Evolutionary conservation across 1,140 invertebrate species (phyloP).

Genomic region (Laupala kohalensis): DNA sequence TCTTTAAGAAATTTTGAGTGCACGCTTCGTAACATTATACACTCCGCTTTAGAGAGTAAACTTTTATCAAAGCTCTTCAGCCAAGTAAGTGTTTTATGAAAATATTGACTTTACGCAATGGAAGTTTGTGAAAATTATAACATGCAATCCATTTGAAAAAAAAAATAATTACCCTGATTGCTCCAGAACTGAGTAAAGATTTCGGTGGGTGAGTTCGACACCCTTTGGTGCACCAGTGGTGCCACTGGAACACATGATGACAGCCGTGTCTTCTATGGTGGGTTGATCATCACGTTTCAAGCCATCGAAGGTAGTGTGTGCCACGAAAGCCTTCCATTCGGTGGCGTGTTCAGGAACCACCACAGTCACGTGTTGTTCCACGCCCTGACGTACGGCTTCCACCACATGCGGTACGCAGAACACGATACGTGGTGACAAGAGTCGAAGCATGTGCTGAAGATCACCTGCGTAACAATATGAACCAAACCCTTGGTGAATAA

Average conservation of each 20-base stretch:
- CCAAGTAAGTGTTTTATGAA: background rate
- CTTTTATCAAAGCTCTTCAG: background rate
- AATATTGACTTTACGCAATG: too few species aligned
- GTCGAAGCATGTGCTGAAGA: background rate
- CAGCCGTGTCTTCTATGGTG: background rate
- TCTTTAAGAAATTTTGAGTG: too few species aligned
- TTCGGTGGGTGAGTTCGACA: conserved; percentile 70
- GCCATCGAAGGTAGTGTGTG: background rate
- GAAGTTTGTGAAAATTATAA: too few species aligned
- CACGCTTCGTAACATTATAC: too few species aligned
- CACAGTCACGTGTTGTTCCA: background rate
- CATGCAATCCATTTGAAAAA: too few species aligned
- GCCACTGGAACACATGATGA: conserved; percentile 66
- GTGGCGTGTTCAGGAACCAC: background rate
- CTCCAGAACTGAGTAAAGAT: conserved; percentile 52
- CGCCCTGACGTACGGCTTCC: background rate
- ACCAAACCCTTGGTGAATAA: background rate
- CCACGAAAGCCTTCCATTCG: background rate
- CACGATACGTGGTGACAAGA: background rate
- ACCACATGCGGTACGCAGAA: background rate
- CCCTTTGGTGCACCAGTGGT: conserved; percentile 86
- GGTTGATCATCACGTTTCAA: background rate
- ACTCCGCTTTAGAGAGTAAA: background rate
- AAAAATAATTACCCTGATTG: conserved; percentile 28
- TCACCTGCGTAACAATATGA: background rate